Evolutionary conservation across 2,113 vertebrate genomes (phyloP), one percentile per base, ranked within the genome.

Genomic region (Tragelaphus buxtoni): DNA sequence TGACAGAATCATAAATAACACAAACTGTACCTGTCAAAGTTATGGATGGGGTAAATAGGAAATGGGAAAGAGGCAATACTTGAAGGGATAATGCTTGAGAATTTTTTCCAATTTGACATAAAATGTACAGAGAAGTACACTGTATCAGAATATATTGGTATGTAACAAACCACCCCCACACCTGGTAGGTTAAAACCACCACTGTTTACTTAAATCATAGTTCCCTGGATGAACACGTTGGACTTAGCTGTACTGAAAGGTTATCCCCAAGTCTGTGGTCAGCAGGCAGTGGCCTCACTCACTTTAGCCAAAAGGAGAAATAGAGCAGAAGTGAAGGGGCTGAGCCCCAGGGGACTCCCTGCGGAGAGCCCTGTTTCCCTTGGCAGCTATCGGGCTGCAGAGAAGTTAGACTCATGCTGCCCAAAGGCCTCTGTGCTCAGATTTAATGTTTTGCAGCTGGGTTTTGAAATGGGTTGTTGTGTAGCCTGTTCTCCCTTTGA

Each of bases 401-500:
- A 42, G 82, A 20, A 45, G 65, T 24, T 72, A 88, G 63, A 84
- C 53, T 72, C 17, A 1, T 13, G 14, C 1, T 20, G 22, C 94
- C 96, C 3, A 12, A 20, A 53, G 1, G 39, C 39, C 47, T 95
- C 42, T 86, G 32, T 11, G 94, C 90, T 76, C 86, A 10, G 90
- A 28, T 28, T 56, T 26, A 26, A 35, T 17, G 69, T 26, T 96
- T 96, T 97, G 84, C 26, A 69, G 49, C 49, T 95, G 89, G 82
- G 58, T 56, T 7, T 61, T 87, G 26, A 96, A 94, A 14, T 63
- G 74, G 8, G 47, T 96, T 60, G 45, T 72, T 92, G 65, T 86
- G 61, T 51, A 9, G 80, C 76, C 18, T 1, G 24, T 69, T 82
- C 93, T 97, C 28, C 16, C 89, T 98, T 97, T 97, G 20, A n/a